Evolutionary conservation across 2,888 invertebrate genomes (phyloP).

Genomic region (Oxytorus armatus): DNA sequence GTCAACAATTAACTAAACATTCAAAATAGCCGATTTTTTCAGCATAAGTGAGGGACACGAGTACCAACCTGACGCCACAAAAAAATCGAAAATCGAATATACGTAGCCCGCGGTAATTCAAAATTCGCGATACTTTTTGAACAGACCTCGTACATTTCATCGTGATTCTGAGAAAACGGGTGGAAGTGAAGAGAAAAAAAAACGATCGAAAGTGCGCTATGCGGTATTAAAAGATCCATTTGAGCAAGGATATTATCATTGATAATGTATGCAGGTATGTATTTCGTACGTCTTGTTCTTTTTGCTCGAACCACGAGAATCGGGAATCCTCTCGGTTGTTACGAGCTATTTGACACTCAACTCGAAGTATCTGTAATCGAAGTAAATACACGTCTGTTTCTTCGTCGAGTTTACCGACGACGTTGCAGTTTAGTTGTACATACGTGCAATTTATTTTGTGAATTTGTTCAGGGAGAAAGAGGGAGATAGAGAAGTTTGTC

Average conservation of each 20-base stretch:
- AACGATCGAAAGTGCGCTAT: conserved; percentile 14
- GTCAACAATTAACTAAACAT: no score
- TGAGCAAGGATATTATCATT: neutral
- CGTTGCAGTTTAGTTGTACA: conserved; percentile 30
- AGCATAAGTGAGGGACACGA: no score
- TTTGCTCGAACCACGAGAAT: conserved; percentile 21
- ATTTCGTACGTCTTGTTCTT: neutral
- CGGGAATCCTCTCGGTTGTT: conserved; percentile 48
- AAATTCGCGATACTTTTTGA: no score
- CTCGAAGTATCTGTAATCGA: conserved; percentile 54
- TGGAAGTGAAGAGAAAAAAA: conserved; percentile 11
- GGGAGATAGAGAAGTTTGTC: conserved; percentile 26
- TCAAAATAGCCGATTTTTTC: no score
- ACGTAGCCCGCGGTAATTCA: no score
- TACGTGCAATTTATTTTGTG: conserved; percentile 40
- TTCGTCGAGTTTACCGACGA: conserved; percentile 21
- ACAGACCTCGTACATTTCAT: no score
- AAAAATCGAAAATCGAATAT: no score
- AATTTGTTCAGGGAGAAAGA: conserved; percentile 25
- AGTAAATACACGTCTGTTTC: conserved; percentile 47
- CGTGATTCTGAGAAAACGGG: neutral
- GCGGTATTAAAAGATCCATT: neutral
- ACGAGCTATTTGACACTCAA: conserved; percentile 44
- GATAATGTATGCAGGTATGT: conserved; percentile 1
- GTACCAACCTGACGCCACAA: no score